phyloP scores from a whole-genome alignment of 2,797 vertebrate species.

The Xiphophorus birchmanni region DNA sequence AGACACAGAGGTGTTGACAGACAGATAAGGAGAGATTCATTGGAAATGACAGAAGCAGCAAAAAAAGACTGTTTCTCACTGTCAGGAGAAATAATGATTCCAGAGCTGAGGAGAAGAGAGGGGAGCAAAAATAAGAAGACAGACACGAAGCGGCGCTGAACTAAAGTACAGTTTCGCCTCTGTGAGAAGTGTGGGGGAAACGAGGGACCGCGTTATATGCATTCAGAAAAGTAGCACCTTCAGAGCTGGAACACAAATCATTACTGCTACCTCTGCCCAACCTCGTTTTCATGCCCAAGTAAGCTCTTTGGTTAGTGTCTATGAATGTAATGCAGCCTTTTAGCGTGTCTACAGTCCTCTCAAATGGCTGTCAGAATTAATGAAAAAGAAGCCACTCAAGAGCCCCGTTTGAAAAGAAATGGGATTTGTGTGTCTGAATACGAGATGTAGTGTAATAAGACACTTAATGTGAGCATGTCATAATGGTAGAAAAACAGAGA shows the following conservation, averaged over 20 bases:
- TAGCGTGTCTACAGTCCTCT: constrained; percentile 49
- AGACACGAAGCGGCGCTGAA: constrained; percentile 51
- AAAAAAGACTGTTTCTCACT: constrained; percentile 31
- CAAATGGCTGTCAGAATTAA: constrained; percentile 57
- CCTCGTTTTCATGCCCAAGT: constrained; percentile 64
- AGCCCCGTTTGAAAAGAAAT: constrained; percentile 52
- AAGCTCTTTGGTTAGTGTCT: constrained; percentile 54
- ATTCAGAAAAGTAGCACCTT: constrained; percentile 50
- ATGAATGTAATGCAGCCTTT: constrained; percentile 59
- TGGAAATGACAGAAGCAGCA: constrained; percentile 34
- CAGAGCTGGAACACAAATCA: constrained; percentile 48
- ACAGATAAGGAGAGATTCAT: constrained; percentile 28
- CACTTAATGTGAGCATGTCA: constrained; percentile 44
- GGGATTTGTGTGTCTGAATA: constrained; percentile 52
- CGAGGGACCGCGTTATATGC: constrained; percentile 20
- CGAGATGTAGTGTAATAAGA: constrained; percentile 40
- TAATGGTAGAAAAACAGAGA: constrained; percentile 20
- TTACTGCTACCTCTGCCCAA: constrained; percentile 57
- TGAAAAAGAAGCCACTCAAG: constrained; percentile 59
- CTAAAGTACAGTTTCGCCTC: constrained; percentile 44
- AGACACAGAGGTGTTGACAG: constrained; percentile 23
- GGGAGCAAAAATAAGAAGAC: constrained; percentile 31
- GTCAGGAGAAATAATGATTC: constrained; percentile 54
- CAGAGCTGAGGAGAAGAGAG: constrained; percentile 40
- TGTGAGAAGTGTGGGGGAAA: constrained; percentile 30